Base-by-base conservation (phyloP, 2,797 vertebrate genomes). In the Pachyuromys duprasi region DNA sequence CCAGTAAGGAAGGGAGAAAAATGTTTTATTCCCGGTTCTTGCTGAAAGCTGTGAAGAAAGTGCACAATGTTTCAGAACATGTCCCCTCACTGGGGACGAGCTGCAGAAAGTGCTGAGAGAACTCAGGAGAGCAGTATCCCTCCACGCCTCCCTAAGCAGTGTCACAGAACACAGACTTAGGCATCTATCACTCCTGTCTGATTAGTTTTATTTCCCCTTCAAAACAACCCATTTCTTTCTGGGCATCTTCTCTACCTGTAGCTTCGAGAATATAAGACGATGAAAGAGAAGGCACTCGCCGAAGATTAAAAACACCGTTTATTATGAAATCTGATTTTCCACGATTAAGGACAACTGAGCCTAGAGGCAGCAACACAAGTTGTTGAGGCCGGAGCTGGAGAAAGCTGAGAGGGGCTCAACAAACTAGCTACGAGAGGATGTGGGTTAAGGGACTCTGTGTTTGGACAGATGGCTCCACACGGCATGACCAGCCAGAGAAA, bases 401-500 rank as follows among this genome's bases (percentile, higher is more conserved):
- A 93, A 79, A 6, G 63, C 2, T 3, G 82, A 93, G 93, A 95
- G 55, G 69, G 45, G 28, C 62, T 69, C 78, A 84, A 36, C 89
- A 83, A n/a, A n/a, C 72, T 93, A 96, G 91, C 95, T 53, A 39
- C 6, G 75, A 75, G 60, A 53, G 63, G 92, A 57, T 89, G 84
- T 94, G 87, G 94, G 80, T 69, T 70, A 49, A 93, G 76, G 49
- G 90, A 92, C 74, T 36, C 95, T 55, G 0, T 96, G 95, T 97
- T 97, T 96, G 72, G 81, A 98, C 97, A 97, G 97, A 94, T 97
- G 97, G 84, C n/a, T 86, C 87, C 12, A 49, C 86, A 74, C 49
- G 11, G 18, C 1, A 12, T 1, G 15, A 31, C 33, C 42, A 31
- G 94, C 95, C 97, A 95, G 97, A 95, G 92, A 97, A 98, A 95